A percentile compares a stretch with the other conserved stretches of the same genome.
Evolutionary conservation across 2,113 vertebrate species (phyloP).

Genomic region (Dasypus novemcinctus): DNA sequence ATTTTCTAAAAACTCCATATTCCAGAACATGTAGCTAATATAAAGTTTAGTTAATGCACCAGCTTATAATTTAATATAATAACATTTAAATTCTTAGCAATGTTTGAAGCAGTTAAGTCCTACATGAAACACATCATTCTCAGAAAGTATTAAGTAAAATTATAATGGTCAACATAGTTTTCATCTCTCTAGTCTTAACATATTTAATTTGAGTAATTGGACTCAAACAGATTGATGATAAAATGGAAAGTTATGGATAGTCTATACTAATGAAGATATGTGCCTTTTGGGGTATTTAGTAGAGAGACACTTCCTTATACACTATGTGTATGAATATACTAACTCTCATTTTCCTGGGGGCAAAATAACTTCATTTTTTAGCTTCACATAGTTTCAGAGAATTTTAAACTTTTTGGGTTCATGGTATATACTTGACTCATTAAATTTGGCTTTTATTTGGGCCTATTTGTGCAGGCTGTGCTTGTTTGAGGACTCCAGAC

Average conservation of each 20-base stretch:
- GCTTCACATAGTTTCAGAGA: neutral
- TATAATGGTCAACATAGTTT: neutral
- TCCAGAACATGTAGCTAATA: neutral
- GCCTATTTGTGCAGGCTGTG: slow-evolving; percentile 32
- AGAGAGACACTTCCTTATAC: neutral
- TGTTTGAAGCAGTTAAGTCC: neutral
- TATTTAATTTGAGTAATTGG: neutral
- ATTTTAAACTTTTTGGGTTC: slow-evolving; percentile 55
- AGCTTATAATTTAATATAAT: neutral
- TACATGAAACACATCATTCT: neutral
- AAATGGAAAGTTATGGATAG: neutral
- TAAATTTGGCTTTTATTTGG: slow-evolving; percentile 51
- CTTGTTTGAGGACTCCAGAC: slow-evolving; percentile 70
- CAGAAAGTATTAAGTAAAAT: neutral
- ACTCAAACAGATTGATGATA: neutral
- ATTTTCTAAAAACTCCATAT: neutral
- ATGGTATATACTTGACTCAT: slow-evolving; percentile 46
- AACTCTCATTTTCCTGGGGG: slow-evolving; percentile 60
- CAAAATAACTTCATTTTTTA: neutral
- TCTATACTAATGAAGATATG: neutral
- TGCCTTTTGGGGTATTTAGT: neutral
- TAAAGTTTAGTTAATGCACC: neutral
- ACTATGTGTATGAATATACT: neutral
- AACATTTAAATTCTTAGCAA: neutral
- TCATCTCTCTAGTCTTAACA: neutral